These are phyloP conservation scores for Pachycephus smyrnensis DNA, from an alignment of 2,888 invertebrate genomes.

Conservation along the genomic window DNA sequence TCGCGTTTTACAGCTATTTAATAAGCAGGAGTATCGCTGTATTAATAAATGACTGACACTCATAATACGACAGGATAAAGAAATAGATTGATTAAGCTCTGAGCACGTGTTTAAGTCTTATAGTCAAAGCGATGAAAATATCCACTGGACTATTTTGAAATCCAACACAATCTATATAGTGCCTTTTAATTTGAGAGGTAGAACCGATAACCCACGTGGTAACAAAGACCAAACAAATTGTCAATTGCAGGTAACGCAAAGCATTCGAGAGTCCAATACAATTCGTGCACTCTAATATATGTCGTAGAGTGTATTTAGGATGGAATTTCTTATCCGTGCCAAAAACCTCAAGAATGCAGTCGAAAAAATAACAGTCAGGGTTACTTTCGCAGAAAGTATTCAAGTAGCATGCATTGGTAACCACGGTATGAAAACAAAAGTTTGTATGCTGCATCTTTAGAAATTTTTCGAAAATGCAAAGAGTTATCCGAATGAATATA, in stretches of 20 bases:
- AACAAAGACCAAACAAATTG: not conserved
- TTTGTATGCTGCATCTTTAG: not conserved
- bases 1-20: not conserved
- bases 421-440: not conserved
- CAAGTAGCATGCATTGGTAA: not conserved
- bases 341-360: not conserved
- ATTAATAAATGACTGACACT: not conserved
- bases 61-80: not conserved
- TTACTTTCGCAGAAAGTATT: not conserved
- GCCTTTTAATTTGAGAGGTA: no score
- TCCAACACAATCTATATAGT: no score
- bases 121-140: no score
- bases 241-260: not conserved
- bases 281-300: not conserved
- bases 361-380: constrained; percentile 21
- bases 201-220: no score
- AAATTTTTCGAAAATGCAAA: not conserved
- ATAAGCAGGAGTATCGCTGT: not conserved
- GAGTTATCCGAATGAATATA: not conserved
- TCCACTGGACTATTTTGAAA: no score
- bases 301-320: constrained; percentile 7
- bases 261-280: not conserved
- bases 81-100: no score
- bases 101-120: no score
- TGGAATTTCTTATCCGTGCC: constrained; percentile 14